These are phyloP conservation scores for Listronotus bonariensis DNA, from an alignment of 1,140 invertebrate genomes.

Conservation along the genomic window DNA sequence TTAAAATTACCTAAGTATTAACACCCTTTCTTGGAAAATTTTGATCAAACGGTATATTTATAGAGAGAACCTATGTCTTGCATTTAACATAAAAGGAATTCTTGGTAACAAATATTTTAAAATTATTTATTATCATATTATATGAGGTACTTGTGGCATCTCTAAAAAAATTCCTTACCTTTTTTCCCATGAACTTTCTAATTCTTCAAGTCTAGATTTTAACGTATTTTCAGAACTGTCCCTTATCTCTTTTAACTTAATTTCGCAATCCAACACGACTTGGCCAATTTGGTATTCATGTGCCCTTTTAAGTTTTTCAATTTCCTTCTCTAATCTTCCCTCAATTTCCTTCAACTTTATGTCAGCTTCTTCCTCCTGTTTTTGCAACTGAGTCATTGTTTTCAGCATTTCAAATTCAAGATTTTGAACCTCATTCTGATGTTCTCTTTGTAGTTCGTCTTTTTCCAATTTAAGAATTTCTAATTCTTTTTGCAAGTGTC, in stretches of 20 bases:
- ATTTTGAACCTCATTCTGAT: constrained; percentile 43
- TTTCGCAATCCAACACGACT: constrained; percentile 45
- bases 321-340: constrained; percentile 43
- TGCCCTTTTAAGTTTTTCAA: constrained; percentile 46
- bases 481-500: constrained; percentile 52
- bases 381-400: constrained; percentile 43
- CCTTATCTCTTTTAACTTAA: constrained; percentile 55
- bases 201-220: constrained; percentile 44
- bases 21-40: no score
- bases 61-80: no score
- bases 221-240: constrained; percentile 16
- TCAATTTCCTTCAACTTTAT: constrained; percentile 37
- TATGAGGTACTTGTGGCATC: no score
- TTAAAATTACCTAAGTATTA: no score
- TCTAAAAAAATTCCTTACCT: constrained; percentile 43
- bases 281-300: constrained; percentile 43
- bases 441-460: constrained; percentile 36
- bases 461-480: constrained; percentile 55
- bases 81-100: no score
- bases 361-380: constrained; percentile 28
- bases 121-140: no score
- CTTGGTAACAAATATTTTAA: no score
- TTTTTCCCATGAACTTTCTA: constrained; percentile 55
- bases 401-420: constrained; percentile 48
- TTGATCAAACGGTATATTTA: no score